Conservation (phyloP, 2,113 vertebrate species). For the Ochotona curzoniae region DNA sequence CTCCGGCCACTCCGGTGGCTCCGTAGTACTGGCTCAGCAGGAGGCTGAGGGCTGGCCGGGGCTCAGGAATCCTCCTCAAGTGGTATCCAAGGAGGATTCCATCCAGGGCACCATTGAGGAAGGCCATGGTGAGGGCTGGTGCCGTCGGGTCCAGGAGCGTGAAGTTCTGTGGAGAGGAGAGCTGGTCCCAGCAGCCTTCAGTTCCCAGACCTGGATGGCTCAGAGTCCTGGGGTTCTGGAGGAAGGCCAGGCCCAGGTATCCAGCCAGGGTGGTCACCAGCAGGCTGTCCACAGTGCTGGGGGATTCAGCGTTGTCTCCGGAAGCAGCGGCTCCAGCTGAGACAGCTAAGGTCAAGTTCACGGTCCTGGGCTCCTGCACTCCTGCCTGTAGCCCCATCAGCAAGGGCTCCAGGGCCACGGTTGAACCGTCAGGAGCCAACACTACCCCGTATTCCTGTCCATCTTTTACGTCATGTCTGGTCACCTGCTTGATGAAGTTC, state of each 20-base stretch:
- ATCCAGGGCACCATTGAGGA: constrained; percentile 92
- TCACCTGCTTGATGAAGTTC: constrained; percentile 70
- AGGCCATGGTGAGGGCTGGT: constrained; percentile 82
- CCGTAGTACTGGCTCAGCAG: constrained; percentile 88
- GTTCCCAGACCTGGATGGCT: constrained; percentile 76
- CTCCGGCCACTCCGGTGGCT: background rate
- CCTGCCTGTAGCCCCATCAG: constrained; percentile 88
- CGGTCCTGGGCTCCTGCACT: constrained; percentile 60
- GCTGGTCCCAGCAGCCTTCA: constrained; percentile 91
- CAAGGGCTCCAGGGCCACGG: constrained; percentile 88
- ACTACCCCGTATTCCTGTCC: constrained; percentile 86
- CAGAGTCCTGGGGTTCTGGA: constrained; percentile 27
- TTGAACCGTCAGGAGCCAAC: constrained; percentile 91
- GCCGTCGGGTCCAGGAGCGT: constrained; percentile 81
- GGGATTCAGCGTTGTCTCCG: background rate
- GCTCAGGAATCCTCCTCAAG: constrained; percentile 62
- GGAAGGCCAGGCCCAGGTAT: constrained; percentile 83
- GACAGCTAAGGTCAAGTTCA: background rate
- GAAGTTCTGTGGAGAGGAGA: constrained; percentile 86
- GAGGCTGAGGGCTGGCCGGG: constrained; percentile 77
- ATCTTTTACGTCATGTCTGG: fast-evolving
- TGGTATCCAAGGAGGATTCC: constrained; percentile 88
- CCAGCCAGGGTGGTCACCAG: constrained; percentile 84
- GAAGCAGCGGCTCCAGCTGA: background rate
- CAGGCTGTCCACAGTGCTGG: constrained; percentile 69